Conservation (phyloP, 2,797 vertebrate genomes). For the Choloepus didactylus region DNA sequence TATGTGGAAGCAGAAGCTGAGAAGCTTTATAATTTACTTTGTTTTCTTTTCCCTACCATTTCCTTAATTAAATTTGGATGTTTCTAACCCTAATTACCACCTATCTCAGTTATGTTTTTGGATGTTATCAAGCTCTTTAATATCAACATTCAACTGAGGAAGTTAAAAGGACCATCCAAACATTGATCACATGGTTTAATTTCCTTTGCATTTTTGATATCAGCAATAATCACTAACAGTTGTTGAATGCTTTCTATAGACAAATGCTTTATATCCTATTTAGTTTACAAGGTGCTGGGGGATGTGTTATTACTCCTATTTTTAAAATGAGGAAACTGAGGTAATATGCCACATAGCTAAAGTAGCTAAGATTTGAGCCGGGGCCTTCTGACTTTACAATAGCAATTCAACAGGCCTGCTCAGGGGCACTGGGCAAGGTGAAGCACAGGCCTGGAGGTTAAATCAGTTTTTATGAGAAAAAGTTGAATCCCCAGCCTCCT, state of each 20-base stretch:
- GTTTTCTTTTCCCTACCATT: constrained; percentile 5
- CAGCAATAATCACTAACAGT: constrained; percentile 1
- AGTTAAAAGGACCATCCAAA: constrained; percentile 26
- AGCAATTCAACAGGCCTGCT: not conserved
- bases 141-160: not conserved
- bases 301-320: not conserved
- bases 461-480: not conserved
- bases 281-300: not conserved
- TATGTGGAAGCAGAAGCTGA: constrained; percentile 7
- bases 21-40: not conserved
- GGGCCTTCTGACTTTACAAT: not conserved
- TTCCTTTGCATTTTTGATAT: constrained; percentile 21
- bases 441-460: not conserved
- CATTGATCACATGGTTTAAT: not conserved
- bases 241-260: not conserved
- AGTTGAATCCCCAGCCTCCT: not conserved
- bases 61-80: constrained; percentile 52
- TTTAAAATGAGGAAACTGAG: constrained; percentile 40
- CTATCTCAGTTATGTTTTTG: not conserved
- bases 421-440: constrained; percentile 2
- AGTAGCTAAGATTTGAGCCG: not conserved
- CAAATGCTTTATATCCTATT: not conserved
- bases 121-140: not conserved
- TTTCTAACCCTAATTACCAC: constrained; percentile 23
- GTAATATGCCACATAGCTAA: constrained; percentile 19